Conservation (phyloP, 1,140 invertebrate species). For the Theocolax elegans region DNA sequence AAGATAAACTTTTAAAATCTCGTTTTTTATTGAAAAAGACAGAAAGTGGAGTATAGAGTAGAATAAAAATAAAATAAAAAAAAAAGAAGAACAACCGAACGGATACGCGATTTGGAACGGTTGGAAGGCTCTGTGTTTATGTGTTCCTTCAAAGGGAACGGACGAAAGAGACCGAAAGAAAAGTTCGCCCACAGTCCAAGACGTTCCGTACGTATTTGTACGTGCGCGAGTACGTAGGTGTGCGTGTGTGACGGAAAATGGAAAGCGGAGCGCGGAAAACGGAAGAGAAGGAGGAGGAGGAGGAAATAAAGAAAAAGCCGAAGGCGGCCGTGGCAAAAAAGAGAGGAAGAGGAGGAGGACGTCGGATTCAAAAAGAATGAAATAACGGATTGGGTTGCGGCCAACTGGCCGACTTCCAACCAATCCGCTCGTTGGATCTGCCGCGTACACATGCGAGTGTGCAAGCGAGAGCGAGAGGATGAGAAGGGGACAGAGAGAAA, state of each 20-base stretch:
- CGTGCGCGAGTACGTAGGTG: neutral
- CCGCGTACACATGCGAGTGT: too few species aligned
- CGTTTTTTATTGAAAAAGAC: conserved; percentile 10
- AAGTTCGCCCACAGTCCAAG: neutral
- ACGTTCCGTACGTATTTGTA: neutral
- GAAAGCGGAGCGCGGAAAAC: conserved; percentile 1
- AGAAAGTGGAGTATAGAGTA: neutral
- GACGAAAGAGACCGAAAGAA: neutral
- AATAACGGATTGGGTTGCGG: conserved; percentile 66
- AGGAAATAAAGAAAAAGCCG: conserved; percentile 38
- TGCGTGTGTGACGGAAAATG: neutral
- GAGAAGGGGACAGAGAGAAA: too few species aligned
- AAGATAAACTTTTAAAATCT: conserved; percentile 27
- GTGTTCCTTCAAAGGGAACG: neutral
- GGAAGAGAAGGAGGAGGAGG: conserved; percentile 18
- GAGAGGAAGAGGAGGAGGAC: conserved; percentile 17
- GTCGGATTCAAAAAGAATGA: conserved; percentile 66
- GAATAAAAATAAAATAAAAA: neutral
- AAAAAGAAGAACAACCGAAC: too few species aligned
- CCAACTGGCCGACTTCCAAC: conserved; percentile 66
- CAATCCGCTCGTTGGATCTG: conserved; percentile 62
- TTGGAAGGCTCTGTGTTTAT: neutral
- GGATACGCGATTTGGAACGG: conserved; percentile 17
- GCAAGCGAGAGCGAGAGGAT: too few species aligned
- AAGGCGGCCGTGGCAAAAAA: conserved; percentile 31